Evolutionary conservation across 2,113 vertebrate genomes (phyloP), one percentile per base, ranked within the genome.

Genomic region (Cricetomys ansorgei): DNA sequence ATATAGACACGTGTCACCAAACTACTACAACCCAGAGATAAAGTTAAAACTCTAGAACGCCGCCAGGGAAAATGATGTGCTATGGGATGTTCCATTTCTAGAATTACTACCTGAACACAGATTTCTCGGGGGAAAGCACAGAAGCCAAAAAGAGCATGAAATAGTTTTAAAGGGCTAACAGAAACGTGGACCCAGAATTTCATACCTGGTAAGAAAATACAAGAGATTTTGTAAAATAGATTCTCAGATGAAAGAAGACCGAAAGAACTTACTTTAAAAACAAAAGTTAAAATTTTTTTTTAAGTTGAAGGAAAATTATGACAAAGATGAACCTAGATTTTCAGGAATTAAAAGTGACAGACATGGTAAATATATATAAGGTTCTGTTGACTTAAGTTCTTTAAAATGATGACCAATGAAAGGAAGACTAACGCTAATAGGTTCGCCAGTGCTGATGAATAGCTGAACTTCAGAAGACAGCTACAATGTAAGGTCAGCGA

Each of bases 21-120:
- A 65, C 34, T 67, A 7, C 25, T 86, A 34, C 88, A 94, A 90
- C 37, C 13, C 34, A 64, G n/a, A 77, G 31, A 81, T 37, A 86
- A 91, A 73, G 53, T 67, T 48, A 50, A 90, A 89, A 45, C 34
- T 88, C 62, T 6, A 48, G 64, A 92, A 96, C 89, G 55, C 27
- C 55, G 17, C 31, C 57, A 65, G 72, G 53, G 37, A 72, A 88
- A 89, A 79, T 45, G 72, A 57, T 48, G 48, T 16, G n/a, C 70
- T 88, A 6, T 45, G 53, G 3, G 37, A 45, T 70, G 17, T 83
- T 92, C n/a, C 27, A 37, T 73, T 73, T 34, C 50, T 73, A 80
- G 37, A 79, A 48, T 88, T 43, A 67, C n/a, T 55, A 59, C 73
- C 59, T 59, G 34, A 89, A 86, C 13, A 29, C 2, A 70, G 50